These are phyloP conservation scores for Zaprionus gabonicus DNA, from an alignment of 1,140 invertebrate species.

Conservation along the genomic window DNA sequence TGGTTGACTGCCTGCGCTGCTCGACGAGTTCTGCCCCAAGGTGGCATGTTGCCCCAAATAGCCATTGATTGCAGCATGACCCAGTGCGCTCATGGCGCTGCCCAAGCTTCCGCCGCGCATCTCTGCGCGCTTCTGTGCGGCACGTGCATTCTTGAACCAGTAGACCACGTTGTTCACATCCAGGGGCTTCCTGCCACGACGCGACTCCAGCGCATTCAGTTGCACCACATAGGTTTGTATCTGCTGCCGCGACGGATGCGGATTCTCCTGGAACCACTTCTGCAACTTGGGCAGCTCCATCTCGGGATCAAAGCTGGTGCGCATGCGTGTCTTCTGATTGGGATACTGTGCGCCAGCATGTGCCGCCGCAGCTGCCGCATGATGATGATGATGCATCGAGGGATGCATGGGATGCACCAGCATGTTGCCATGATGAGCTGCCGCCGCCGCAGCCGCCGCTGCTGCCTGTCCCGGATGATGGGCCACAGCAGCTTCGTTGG, in stretches of 20 bases:
- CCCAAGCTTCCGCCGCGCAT: conserved; percentile 86
- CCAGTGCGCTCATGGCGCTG: conserved; percentile 71
- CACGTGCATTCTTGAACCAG: conserved; percentile 99
- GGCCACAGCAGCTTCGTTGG: conserved; percentile 59
- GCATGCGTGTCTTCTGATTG: conserved; percentile 95
- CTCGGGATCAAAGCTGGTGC: conserved; percentile 97
- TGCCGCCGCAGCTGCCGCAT: conserved; percentile 84
- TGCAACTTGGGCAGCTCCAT: conserved; percentile 97
- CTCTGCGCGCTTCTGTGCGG: conserved; percentile 95
- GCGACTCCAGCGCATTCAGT: conserved; percentile 95
- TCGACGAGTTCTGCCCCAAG: conserved; percentile 75
- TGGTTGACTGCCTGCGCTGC: conserved; percentile 75
- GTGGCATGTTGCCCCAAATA: conserved; percentile 78
- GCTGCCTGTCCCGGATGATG: conserved; percentile 71
- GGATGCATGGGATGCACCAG: conserved; percentile 88
- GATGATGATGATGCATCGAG: conserved; percentile 86
- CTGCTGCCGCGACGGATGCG: conserved; percentile 96
- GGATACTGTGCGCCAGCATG: conserved; percentile 86
- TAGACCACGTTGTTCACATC: conserved; percentile 99
- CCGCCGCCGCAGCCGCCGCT: conserved; percentile 59
- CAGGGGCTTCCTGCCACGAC: conserved; percentile 95
- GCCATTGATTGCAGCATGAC: conserved; percentile 78
- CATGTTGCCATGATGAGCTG: conserved; percentile 58
- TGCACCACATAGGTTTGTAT: conserved; percentile 98
- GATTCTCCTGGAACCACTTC: conserved; percentile 97